Evolutionary conservation across 2,888 invertebrate species (phyloP), one percentile per base, ranked within the genome.

Genomic region (Microctonus aethiopoides): DNA sequence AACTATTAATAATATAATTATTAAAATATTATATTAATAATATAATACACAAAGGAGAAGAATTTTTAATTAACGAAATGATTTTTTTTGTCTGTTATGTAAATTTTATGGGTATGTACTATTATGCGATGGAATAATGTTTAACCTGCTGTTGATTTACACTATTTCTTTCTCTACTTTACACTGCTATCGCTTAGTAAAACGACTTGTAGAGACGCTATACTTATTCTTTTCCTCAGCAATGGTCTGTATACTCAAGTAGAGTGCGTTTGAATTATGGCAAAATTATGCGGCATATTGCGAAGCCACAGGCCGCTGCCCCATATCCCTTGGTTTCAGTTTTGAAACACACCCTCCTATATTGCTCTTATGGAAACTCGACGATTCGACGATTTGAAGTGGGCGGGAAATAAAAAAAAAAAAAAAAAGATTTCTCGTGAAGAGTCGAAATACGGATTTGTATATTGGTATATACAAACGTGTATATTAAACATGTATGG

Each of bases 231-330:
- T 51, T 16, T 16, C 22, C 39, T 62, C 51, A 29, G 16, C 16
- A 46, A 16, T 7, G 51, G 24, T 61, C 24, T 39, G 20, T 61
- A 61, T 62, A 62, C 62, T 16, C 26, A 13, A 62, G 62, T 51
- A 51, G 62, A 46, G 39, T 64, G 52, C 64, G 52, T 64, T 64
- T 78, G 81, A 81, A 77, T 78, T 79, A 82, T 82, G 74, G 79
- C 71, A 71, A 77, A 82, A 82, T 82, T 82, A 82, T 82, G 78
- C 82, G 79, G 80, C 81, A 81, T 80, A 81, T 82, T 79, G 78
- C 78, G 62, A 73, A 70, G 29, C 67, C 52, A 54, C 61, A 51
- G 29, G 32, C 36, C 54, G 46, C 9, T 20, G 11, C 7, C 22
- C 29, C 22, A 16, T 22, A 24, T 41, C 11, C 32, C 29, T 20